These are phyloP conservation scores for Dryococelus australis DNA, from an alignment of 2,888 invertebrate genomes.

Conservation along the genomic window DNA sequence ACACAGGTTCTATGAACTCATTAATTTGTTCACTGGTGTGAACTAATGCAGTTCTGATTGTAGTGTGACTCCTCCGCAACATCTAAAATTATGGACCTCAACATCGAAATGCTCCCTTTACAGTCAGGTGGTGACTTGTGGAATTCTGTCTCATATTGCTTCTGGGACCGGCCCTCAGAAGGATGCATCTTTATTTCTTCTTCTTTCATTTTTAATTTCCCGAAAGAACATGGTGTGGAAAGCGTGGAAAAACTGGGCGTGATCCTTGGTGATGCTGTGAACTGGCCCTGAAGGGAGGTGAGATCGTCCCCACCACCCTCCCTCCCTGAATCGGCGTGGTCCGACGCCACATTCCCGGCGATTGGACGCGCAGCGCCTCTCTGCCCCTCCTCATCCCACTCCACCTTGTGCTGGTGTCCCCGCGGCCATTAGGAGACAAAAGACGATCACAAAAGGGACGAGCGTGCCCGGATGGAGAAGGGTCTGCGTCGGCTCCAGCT, in stretches of 20 bases:
- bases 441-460: not conserved
- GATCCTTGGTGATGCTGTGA: not conserved
- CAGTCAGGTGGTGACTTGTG: no score
- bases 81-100: no score
- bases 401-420: not conserved
- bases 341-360: not conserved
- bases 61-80: no score
- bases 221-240: not conserved
- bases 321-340: not conserved
- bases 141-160: no score
- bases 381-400: not conserved
- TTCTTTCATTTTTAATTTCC: no score
- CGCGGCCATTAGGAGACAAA: conserved; percentile 9
- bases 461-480: not conserved
- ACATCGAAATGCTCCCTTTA: no score
- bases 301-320: not conserved
- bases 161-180: no score
- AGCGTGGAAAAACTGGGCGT: not conserved
- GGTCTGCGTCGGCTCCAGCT: not conserved
- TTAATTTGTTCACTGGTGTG: no score
- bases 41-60: no score
- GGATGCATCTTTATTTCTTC: no score
- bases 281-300: not conserved
- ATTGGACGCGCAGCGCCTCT: not conserved
- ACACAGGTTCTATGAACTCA: no score